Conservation (phyloP, 2,888 invertebrate genomes). For the Synergus umbraculus region DNA sequence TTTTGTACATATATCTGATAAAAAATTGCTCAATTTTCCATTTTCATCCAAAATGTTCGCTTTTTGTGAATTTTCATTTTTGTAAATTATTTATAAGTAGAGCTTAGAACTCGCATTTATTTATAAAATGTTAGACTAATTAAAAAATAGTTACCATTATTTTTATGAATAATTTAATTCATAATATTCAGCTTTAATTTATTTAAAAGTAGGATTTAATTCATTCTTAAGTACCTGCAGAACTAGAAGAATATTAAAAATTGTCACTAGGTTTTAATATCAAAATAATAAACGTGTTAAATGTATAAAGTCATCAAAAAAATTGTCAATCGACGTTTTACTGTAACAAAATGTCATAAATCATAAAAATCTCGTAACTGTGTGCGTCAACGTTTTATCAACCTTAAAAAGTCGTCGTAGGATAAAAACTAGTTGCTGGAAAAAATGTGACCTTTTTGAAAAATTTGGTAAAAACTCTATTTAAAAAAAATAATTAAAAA, state of each 20-base stretch:
- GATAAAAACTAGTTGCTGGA: not conserved
- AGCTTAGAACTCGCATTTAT: not conserved
- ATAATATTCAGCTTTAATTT: not conserved
- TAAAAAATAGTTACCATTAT: not conserved
- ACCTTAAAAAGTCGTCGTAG: not conserved
- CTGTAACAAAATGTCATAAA: not conserved
- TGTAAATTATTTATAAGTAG: not conserved
- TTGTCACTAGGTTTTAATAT: not conserved
- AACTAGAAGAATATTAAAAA: not conserved
- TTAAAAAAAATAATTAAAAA: no score
- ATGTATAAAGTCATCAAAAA: not conserved
- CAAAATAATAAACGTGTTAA: not conserved
- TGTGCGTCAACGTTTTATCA: not conserved
- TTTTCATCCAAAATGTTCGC: not conserved
- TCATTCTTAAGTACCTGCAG: not conserved
- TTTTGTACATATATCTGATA: conserved; percentile 32
- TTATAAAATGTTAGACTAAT: not conserved
- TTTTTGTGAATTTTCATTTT: not conserved
- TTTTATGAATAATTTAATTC: no score
- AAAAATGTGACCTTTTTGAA: not conserved
- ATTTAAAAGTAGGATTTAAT: not conserved
- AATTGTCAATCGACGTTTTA: not conserved
- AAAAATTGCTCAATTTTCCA: not conserved
- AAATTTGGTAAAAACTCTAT: not conserved
- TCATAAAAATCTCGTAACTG: not conserved